Evolutionary conservation across 2,113 vertebrate species (phyloP).

Genomic region (Ellobius talpinus): DNA sequence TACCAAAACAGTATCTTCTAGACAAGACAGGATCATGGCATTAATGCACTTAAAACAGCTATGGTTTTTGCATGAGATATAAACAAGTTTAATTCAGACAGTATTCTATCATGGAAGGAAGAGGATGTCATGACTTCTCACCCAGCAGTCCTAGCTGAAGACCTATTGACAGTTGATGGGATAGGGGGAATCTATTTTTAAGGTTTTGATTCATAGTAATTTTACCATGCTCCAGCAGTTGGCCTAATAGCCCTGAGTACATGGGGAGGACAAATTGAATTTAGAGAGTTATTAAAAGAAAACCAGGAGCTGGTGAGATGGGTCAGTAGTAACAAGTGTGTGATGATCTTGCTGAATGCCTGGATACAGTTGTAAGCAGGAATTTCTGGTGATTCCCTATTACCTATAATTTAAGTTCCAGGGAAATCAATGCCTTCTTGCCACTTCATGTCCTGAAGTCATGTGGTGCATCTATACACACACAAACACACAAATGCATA

Average conservation of each 20-base stretch:
- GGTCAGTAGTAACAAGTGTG: background rate
- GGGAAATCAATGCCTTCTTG: background rate
- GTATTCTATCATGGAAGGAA: background rate
- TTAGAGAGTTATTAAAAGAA: background rate
- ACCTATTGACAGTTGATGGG: background rate
- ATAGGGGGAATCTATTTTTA: background rate
- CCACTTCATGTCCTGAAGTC: background rate
- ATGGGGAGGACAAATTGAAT: background rate
- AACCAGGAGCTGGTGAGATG: background rate
- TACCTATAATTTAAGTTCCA: background rate
- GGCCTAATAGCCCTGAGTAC: background rate
- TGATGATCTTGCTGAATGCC: background rate
- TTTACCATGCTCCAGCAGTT: background rate
- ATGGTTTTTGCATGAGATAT: background rate
- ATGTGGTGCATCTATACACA: background rate
- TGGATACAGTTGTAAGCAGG: background rate
- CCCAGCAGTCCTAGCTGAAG: background rate
- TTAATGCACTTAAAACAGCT: background rate
- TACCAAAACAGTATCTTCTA: background rate
- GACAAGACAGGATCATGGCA: background rate
- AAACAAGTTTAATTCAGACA: background rate
- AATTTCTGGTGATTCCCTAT: background rate
- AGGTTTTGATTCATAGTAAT: background rate
- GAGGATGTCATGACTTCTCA: background rate
- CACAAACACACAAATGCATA: background rate